Evolutionary conservation across 2,113 vertebrate species (phyloP).

Genomic region (Cyanoramphus novaezelandiae): DNA sequence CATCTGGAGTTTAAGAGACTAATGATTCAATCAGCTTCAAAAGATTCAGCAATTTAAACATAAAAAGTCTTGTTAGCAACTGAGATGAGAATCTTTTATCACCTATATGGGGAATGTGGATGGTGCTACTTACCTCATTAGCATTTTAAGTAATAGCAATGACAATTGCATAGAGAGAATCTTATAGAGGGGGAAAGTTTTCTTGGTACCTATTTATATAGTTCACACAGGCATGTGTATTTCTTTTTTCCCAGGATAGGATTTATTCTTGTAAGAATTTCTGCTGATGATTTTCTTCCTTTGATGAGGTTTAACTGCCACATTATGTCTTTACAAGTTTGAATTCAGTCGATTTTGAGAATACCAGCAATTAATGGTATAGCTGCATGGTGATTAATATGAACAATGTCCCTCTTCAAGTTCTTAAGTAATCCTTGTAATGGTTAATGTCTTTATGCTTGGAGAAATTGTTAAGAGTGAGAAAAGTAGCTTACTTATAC

Average conservation of each 20-base stretch:
- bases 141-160: not conserved
- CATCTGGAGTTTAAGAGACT: constrained; percentile 56
- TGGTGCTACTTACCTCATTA: not conserved
- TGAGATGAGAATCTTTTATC: not conserved
- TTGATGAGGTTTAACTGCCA: not conserved
- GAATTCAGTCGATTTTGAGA: not conserved
- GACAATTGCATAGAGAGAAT: not conserved
- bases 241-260: not conserved
- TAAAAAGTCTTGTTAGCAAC: constrained; percentile 26
- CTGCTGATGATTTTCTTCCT: not conserved
- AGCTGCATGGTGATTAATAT: not conserved
- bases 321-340: not conserved
- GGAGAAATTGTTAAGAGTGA: not conserved
- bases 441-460: not conserved
- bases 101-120: not conserved
- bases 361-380: not conserved
- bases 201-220: not conserved
- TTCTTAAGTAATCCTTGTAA: not conserved
- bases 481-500: not conserved
- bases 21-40: constrained; percentile 30
- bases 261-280: not conserved
- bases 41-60: constrained; percentile 17
- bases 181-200: not conserved
- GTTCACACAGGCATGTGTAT: not conserved
- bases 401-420: not conserved